Percentiles rank a stretch among this genome's conserved stretches.
phyloP scores from a whole-genome alignment of 2,797 vertebrate genomes.

The Sciurus vulgaris region DNA sequence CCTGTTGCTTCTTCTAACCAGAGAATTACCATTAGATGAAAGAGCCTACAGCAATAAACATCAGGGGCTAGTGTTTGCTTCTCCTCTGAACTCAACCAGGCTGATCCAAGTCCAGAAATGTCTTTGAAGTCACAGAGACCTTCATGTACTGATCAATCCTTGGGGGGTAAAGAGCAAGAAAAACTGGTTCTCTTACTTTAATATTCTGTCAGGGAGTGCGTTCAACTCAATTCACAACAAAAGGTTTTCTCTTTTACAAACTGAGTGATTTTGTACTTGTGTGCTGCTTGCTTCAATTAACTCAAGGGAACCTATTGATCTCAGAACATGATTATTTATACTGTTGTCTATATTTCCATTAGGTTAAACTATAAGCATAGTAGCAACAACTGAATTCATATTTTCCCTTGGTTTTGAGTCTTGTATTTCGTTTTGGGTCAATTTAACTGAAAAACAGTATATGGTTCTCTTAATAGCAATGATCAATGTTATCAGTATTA shows the following conservation, averaged over 20 bases:
- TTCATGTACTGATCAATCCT: slow-evolving; percentile 73
- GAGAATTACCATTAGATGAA: slow-evolving; percentile 76
- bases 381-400: not conserved
- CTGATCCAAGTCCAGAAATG: slow-evolving; percentile 67
- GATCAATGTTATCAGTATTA: not conserved
- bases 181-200: slow-evolving; percentile 70
- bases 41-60: slow-evolving; percentile 70
- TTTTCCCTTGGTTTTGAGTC: not conserved
- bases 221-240: slow-evolving; percentile 37
- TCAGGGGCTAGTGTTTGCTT: slow-evolving; percentile 67
- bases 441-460: not conserved
- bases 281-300: slow-evolving; percentile 59
- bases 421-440: not conserved
- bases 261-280: slow-evolving; percentile 60
- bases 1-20: slow-evolving; percentile 75
- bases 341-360: not conserved
- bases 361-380: slow-evolving; percentile 8
- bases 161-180: slow-evolving; percentile 67
- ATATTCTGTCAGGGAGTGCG: slow-evolving; percentile 53
- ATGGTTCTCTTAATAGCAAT: not conserved
- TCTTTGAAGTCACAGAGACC: slow-evolving; percentile 79
- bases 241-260: slow-evolving; percentile 59
- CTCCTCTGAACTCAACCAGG: slow-evolving; percentile 63
- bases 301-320: slow-evolving; percentile 26
- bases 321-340: slow-evolving; percentile 16